These are phyloP conservation scores for Tursiops truncatus DNA, from an alignment of 2,113 vertebrate genomes.

Conservation along the genomic window DNA sequence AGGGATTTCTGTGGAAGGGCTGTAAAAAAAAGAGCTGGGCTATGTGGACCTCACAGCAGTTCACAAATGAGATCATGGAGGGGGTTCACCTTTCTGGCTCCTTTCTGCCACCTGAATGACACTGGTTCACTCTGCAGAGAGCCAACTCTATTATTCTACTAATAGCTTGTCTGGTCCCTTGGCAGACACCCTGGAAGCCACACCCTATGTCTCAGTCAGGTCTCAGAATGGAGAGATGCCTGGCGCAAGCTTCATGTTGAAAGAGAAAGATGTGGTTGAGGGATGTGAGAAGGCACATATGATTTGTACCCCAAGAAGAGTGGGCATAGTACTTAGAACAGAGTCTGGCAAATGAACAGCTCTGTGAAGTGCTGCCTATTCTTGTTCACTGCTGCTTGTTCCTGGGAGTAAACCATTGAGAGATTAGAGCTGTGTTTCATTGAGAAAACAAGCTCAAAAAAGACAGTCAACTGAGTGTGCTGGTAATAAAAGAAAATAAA, in stretches of 20 bases:
- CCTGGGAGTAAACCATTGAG: background rate
- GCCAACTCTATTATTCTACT: background rate
- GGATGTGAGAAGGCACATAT: background rate
- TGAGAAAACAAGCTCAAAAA: background rate
- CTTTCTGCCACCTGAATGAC: background rate
- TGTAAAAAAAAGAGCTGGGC: background rate
- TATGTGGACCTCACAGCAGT: background rate
- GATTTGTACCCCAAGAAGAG: too few species aligned
- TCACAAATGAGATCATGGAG: background rate
- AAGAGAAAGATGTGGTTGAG: background rate
- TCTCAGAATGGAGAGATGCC: background rate
- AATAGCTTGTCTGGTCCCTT: background rate
- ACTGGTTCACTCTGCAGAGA: background rate
- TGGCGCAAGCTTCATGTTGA: background rate
- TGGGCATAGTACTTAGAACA: background rate
- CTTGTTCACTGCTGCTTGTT: background rate
- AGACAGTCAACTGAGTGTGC: background rate
- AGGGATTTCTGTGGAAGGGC: background rate
- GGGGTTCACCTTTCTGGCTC: background rate
- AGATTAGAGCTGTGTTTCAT: background rate
- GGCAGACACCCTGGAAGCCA: background rate
- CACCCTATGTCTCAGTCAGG: background rate
- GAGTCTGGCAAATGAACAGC: background rate
- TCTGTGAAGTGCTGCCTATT: background rate
- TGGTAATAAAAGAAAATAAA: background rate